Percentiles rank a stretch among this genome's conserved stretches.
Conservation (phyloP, 2,113 vertebrate genomes). For the Aldabrachelys gigantea region DNA sequence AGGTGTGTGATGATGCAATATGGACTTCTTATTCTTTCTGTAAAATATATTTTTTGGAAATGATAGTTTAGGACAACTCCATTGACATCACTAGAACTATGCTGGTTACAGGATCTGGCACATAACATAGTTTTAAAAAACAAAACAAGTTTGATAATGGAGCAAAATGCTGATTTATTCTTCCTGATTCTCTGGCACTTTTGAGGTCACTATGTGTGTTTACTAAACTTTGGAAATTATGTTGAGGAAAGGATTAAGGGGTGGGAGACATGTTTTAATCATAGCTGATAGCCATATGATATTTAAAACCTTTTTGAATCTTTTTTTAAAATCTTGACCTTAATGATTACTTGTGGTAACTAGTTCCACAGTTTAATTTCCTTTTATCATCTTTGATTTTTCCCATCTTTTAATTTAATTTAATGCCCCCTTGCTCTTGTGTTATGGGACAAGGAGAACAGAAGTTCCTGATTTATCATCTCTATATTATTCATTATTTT, state of each 20-base stretch:
- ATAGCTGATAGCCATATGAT: background rate
- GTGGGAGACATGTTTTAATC: constrained; percentile 17
- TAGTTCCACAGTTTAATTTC: background rate
- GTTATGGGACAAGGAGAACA: background rate
- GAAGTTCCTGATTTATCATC: background rate
- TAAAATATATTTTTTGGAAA: background rate
- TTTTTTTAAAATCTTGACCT: background rate
- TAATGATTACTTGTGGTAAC: background rate
- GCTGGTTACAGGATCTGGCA: background rate
- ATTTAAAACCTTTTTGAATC: background rate
- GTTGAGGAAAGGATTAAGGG: background rate
- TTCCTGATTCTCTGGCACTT: background rate
- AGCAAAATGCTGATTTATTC: background rate
- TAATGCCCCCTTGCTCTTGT: background rate
- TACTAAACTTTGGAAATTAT: background rate
- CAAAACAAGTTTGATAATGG: background rate
- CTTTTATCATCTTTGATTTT: background rate
- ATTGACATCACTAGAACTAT: background rate
- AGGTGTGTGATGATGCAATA: background rate
- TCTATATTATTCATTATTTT: background rate
- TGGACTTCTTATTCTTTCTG: background rate
- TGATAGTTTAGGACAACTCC: background rate
- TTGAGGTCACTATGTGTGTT: background rate
- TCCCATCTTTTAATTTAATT: background rate
- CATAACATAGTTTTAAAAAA: background rate